These are phyloP conservation scores for Rhizomys pruinosus DNA, from an alignment of 2,113 vertebrate species.

Conservation along the genomic window DNA sequence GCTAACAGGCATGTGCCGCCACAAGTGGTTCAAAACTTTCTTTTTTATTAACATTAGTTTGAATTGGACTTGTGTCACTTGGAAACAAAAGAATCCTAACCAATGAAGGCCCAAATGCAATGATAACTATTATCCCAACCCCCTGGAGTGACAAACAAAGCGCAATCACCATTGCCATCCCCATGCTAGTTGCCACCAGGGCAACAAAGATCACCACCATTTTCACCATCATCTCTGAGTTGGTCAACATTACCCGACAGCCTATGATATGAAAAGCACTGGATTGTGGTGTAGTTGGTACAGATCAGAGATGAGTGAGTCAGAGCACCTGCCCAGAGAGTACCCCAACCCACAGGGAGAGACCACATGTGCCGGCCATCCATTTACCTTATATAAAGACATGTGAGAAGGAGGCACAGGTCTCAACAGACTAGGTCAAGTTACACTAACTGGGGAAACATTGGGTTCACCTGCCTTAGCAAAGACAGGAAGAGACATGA, in stretches of 20 bases:
- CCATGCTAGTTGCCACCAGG: too few relatives aligned
- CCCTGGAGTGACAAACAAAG: not conserved
- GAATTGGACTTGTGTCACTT: not conserved
- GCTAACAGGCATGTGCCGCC: too few relatives aligned
- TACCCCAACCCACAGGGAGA: not conserved
- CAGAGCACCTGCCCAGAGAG: not conserved
- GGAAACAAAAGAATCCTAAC: not conserved
- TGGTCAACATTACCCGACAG: not conserved
- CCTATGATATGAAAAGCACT: not conserved
- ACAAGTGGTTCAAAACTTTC: not conserved
- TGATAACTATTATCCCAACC: not conserved
- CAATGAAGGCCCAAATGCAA: not conserved
- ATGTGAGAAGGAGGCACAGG: not conserved
- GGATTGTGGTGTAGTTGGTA: not conserved
- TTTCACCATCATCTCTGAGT: not conserved
- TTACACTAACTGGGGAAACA: not conserved
- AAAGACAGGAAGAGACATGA: not conserved
- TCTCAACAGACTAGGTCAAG: not conserved
- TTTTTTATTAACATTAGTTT: not conserved
- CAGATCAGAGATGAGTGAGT: not conserved
- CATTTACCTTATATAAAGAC: not conserved
- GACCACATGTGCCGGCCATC: not conserved
- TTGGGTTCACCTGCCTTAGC: not conserved
- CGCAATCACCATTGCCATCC: not conserved
- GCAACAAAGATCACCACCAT: not conserved